Percentiles rank a stretch among this genome's conserved stretches.
Conservation (phyloP, 2,888 invertebrate species). For the Litoditis marina region DNA sequence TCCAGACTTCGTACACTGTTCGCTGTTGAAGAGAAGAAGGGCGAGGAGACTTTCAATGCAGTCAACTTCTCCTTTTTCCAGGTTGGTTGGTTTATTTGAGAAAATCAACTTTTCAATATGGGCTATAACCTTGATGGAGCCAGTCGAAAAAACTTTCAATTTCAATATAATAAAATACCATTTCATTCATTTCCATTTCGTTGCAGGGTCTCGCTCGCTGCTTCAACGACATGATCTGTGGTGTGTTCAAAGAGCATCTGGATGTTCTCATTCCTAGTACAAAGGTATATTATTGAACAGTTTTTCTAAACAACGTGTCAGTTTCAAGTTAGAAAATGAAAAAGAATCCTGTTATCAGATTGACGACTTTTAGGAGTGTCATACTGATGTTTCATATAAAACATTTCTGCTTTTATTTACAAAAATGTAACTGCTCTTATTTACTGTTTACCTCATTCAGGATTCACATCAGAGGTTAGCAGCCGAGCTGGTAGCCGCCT, state of each 20-base stretch:
- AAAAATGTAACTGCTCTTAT: background rate
- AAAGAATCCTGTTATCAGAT: background rate
- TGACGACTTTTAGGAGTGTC: no score
- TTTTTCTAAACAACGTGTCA: no score
- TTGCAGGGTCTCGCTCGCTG: conserved; percentile 75
- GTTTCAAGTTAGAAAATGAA: no score
- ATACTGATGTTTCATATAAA: no score
- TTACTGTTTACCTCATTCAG: conserved; percentile 3
- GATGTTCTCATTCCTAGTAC: conserved; percentile 68
- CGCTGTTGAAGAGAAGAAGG: conserved; percentile 73
- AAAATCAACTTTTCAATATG: conserved; percentile 1
- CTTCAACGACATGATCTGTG: conserved; percentile 72
- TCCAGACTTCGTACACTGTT: conserved; percentile 34
- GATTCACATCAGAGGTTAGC: conserved; percentile 68
- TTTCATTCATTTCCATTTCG: conserved; percentile 15
- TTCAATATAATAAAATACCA: background rate
- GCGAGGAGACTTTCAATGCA: conserved; percentile 76
- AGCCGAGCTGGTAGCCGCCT: conserved; percentile 76
- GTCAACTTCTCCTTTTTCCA: conserved; percentile 74
- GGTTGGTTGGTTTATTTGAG: conserved; percentile 64
- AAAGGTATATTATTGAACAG: conserved; percentile 18
- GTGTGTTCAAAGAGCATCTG: conserved; percentile 71
- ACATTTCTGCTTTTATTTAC: background rate
- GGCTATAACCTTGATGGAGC: no score
- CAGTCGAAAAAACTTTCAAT: no score